Evolutionary conservation across 2,888 invertebrate genomes (phyloP), one percentile per base, ranked within the genome.

Genomic region (Notodromas monacha): DNA sequence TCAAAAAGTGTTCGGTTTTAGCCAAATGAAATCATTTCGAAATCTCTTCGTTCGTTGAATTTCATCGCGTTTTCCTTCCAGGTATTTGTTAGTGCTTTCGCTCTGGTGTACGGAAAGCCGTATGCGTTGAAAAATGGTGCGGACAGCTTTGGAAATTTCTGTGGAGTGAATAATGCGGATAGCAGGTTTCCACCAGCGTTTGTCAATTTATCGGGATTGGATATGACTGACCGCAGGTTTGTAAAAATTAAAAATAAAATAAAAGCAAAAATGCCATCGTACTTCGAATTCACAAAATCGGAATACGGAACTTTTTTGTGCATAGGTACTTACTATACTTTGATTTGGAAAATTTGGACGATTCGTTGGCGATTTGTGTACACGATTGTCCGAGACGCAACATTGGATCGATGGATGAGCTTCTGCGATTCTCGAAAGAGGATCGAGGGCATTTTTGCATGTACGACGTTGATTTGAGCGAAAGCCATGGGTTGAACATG

Each of bases 81-180:
- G 49, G 41, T 46, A 12, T 45, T 44, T 32, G 44, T 50, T 15
- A 45, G 45, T 12, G 68, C 67, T 8, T 77, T 79, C 53, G 70
- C 79, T 6, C 64, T 74, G 45, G 70, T 74, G 2, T 74, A 72
- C 46, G 79, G 77, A 12, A 72, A 73, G 50, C 77, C 79, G 1
- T 50, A 66, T 41, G 58, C 77, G 37, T 59, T 81, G 26, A 65
- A 77, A 36, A 74, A 77, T 56, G 81, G 81, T 12, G 77, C 72
- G 49, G 81, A 84, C 48, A 77, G 76, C 33, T 84, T 76, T 54
- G 81, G 81, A 5, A 84, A 86, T 46, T 77, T 77, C 16, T 89
- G 86, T 49, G 84, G 84, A 11, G 65, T 69, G 14, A 63, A 63
- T 41, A 84, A 81, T 48, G 65, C 64, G 39, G 63, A 61, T 38